phyloP scores from a whole-genome alignment of 2,797 vertebrate species.

The Phrynocephalus vlangalii region DNA sequence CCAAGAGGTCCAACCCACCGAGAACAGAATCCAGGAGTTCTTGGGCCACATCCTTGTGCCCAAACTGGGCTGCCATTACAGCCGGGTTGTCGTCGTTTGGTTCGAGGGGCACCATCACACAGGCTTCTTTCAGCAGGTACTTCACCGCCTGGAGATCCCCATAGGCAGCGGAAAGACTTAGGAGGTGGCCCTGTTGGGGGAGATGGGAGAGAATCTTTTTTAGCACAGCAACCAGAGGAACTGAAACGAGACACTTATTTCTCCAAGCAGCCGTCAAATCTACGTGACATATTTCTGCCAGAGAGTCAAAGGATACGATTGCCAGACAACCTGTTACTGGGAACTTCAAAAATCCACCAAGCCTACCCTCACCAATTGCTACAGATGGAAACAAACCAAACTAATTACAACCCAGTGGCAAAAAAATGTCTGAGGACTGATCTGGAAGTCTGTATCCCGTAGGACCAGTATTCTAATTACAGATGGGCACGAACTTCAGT shows the following conservation, averaged over 20 bases:
- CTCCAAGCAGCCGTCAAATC: not conserved
- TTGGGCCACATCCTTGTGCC: slow-evolving; percentile 82
- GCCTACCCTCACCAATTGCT: not conserved
- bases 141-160: slow-evolving; percentile 85
- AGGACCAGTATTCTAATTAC: too few relatives aligned
- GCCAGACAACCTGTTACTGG: too few relatives aligned
- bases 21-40: slow-evolving; percentile 88
- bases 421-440: not conserved
- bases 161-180: slow-evolving; percentile 84
- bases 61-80: slow-evolving; percentile 87
- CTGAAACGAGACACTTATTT: not conserved
- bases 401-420: too few relatives aligned
- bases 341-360: not conserved
- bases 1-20: slow-evolving; percentile 72
- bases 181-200: slow-evolving; percentile 82
- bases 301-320: not conserved
- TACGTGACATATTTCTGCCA: not conserved
- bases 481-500: too few relatives aligned
- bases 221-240: slow-evolving; percentile 6
- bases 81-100: slow-evolving; percentile 87
- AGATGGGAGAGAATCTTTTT: not conserved
- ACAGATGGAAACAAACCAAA: not conserved
- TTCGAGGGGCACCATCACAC: slow-evolving; percentile 80
- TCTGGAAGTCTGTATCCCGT: not conserved
- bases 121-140: slow-evolving; percentile 87